A percentile compares a stretch with the other conserved stretches of the same genome.
Conservation (phyloP, 2,113 vertebrate genomes). For the Turdus rufiventris region DNA sequence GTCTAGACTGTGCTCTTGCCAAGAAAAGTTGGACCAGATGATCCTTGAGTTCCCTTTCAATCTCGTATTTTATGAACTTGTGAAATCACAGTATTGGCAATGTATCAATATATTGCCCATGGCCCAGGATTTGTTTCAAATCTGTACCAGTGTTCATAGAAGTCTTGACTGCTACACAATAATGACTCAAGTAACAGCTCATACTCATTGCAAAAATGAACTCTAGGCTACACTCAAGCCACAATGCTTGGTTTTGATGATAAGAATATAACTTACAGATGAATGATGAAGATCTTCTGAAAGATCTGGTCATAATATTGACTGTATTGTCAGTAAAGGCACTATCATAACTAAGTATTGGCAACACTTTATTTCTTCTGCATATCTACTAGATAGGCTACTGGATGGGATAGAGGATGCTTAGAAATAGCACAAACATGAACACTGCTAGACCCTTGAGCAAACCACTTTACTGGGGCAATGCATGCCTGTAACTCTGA, state of each 20-base stretch:
- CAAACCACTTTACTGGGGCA: neutral
- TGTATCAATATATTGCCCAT: neutral
- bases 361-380: neutral
- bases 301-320: neutral
- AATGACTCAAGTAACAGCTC: neutral
- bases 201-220: neutral
- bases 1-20: neutral
- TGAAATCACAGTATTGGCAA: neutral
- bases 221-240: neutral
- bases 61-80: neutral
- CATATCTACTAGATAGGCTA: neutral
- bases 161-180: neutral
- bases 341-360: neutral
- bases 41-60: neutral
- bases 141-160: neutral
- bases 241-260: neutral
- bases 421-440: neutral
- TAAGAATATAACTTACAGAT: neutral
- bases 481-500: neutral
- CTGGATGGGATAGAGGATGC: neutral
- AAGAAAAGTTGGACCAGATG: neutral
- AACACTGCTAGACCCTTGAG: neutral
- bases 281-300: neutral
- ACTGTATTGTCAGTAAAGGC: neutral
- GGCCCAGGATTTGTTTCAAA: neutral